Conservation (phyloP, 2,113 vertebrate species). For the Pristiophorus japonicus region DNA sequence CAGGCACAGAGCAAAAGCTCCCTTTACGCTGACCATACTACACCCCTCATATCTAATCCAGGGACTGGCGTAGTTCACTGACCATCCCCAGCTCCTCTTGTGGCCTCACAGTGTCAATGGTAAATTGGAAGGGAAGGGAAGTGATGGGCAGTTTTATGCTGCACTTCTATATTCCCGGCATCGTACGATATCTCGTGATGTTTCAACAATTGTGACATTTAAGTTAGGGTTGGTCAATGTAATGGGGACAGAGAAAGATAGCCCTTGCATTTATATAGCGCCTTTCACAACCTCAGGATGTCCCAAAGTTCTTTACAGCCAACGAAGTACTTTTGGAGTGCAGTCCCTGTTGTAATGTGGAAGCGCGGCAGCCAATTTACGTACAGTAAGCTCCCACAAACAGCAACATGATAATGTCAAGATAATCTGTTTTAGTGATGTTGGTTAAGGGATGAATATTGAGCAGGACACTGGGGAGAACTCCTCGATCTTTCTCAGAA, state of each 20-base stretch:
- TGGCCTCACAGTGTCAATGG: background rate
- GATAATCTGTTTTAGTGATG: background rate
- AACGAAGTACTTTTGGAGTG: background rate
- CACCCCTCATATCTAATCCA: background rate
- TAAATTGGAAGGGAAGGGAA: background rate
- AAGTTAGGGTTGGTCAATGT: background rate
- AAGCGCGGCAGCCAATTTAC: background rate
- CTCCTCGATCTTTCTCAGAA: background rate
- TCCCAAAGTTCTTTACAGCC: background rate
- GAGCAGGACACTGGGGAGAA: background rate
- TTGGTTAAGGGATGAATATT: background rate
- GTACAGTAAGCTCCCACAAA: too few relatives aligned
- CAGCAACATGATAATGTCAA: background rate
- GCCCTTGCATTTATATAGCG: background rate
- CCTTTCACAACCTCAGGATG: background rate
- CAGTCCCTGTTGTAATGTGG: background rate
- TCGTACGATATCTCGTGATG: background rate
- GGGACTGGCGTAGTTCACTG: background rate
- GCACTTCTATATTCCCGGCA: background rate
- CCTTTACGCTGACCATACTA: background rate
- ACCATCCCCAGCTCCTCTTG: background rate
- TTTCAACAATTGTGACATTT: background rate
- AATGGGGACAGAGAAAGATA: background rate
- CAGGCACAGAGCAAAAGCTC: background rate
- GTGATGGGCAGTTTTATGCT: background rate